A percentile compares a stretch with the other conserved stretches of the same genome.
phyloP scores from a whole-genome alignment of 2,888 invertebrate genomes.

The Synanthedon tipuliformis region DNA sequence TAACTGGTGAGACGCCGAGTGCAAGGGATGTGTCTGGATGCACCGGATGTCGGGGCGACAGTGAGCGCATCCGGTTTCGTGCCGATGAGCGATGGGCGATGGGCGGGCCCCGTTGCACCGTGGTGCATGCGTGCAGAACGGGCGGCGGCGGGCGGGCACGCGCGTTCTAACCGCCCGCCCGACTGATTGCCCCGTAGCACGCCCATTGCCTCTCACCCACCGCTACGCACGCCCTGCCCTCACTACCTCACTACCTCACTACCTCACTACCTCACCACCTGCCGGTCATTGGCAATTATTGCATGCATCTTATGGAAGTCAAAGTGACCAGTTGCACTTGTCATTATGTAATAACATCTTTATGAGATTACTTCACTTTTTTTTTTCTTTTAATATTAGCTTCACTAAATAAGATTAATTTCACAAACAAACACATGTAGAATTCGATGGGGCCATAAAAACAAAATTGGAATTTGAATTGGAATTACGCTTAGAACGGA shows the following conservation, averaged over 20 bases:
- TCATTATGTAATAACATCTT: too few relatives aligned
- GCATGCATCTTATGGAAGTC: too few relatives aligned
- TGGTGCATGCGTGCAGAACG: constrained; percentile 25
- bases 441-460: too few relatives aligned
- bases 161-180: constrained; percentile 30
- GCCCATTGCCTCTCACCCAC: constrained; percentile 16
- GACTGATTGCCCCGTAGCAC: constrained; percentile 11
- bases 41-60: constrained; percentile 26
- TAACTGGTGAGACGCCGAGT: not conserved
- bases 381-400: too few relatives aligned
- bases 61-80: constrained; percentile 23
- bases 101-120: constrained; percentile 32
- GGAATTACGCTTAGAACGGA: too few relatives aligned
- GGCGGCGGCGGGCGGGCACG: constrained; percentile 27
- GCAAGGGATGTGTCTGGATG: constrained; percentile 11
- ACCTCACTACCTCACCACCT: too few relatives aligned
- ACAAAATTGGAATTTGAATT: too few relatives aligned
- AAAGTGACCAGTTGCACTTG: too few relatives aligned
- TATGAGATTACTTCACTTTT: too few relatives aligned
- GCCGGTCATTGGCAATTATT: constrained; percentile 10
- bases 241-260: constrained; percentile 6
- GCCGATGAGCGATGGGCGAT: constrained; percentile 34
- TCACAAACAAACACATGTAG: too few relatives aligned
- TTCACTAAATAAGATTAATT: too few relatives aligned
- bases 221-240: constrained; percentile 9